Conservation (phyloP, 2,797 vertebrate species). For the Trachops cirrhosus region DNA sequence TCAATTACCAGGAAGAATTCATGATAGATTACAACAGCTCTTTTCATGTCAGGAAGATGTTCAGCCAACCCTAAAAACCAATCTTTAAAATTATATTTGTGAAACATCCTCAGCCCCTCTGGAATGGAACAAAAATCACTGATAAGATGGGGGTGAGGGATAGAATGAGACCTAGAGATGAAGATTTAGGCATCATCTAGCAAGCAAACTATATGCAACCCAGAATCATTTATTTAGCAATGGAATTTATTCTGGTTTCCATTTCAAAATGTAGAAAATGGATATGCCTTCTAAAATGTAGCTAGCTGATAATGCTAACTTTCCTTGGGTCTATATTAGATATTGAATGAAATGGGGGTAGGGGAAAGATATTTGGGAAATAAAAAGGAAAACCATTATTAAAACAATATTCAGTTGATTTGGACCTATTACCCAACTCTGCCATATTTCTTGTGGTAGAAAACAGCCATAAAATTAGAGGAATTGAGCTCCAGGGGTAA, state of each 20-base stretch:
- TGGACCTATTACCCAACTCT: neutral
- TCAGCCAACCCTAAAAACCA: conserved; percentile 21
- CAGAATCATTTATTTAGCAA: neutral
- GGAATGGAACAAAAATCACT: neutral
- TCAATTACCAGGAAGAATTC: conserved; percentile 35
- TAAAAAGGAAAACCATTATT: neutral
- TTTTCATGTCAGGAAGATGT: conserved; percentile 27
- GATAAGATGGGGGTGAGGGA: neutral
- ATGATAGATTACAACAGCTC: neutral
- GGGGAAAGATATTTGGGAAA: conserved; percentile 17
- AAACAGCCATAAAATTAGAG: conserved; percentile 1
- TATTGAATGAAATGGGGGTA: neutral
- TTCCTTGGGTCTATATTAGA: neutral
- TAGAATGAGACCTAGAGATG: neutral
- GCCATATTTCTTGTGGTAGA: neutral
- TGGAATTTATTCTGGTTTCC: conserved; percentile 14
- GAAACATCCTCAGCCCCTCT: neutral
- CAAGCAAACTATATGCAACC: neutral
- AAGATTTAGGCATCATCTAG: neutral
- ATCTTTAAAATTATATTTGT: neutral
- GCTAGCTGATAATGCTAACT: neutral
- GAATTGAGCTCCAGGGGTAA: neutral
- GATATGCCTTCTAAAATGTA: neutral
- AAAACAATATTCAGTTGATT: neutral
- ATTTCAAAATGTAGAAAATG: conserved; percentile 32